A percentile compares a stretch with the other conserved stretches of the same genome.
Evolutionary conservation across 2,888 invertebrate genomes (phyloP).

Genomic region (Mongoloraphidia duomilia): DNA sequence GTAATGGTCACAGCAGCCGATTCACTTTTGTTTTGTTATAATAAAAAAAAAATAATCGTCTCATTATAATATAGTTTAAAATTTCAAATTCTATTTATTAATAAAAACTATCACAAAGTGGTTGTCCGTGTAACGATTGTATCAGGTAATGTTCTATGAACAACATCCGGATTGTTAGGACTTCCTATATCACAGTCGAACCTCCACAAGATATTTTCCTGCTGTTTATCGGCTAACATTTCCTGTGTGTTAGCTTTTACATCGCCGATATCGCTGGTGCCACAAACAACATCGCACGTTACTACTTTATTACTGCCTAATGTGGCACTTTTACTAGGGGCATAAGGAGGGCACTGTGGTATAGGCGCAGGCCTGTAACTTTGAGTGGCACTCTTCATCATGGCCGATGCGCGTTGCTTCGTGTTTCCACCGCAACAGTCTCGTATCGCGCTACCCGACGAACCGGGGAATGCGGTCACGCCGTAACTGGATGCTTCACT

Average conservation of each 20-base stretch:
- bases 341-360: conserved; percentile 18
- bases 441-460: conserved; percentile 26
- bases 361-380: conserved; percentile 22
- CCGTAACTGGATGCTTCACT: too few species aligned
- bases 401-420: conserved; percentile 16
- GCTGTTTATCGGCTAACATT: not conserved
- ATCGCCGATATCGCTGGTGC: not conserved
- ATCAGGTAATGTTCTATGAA: conserved; percentile 24
- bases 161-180: conserved; percentile 29
- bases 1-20: too few species aligned
- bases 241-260: not conserved
- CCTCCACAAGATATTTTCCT: conserved; percentile 27
- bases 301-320: conserved; percentile 14
- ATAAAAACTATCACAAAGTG: conserved; percentile 27
- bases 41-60: too few species aligned
- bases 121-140: conserved; percentile 29
- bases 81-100: too few species aligned
- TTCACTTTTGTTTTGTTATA: too few species aligned
- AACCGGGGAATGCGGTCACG: conserved; percentile 12
- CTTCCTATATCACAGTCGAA: conserved; percentile 30
- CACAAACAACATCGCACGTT: not conserved
- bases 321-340: conserved; percentile 18
- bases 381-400: conserved; percentile 23
- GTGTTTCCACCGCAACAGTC: conserved; percentile 30
- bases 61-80: too few species aligned